phyloP scores from a whole-genome alignment of 2,888 invertebrate species.

The Chironomus riparius region DNA sequence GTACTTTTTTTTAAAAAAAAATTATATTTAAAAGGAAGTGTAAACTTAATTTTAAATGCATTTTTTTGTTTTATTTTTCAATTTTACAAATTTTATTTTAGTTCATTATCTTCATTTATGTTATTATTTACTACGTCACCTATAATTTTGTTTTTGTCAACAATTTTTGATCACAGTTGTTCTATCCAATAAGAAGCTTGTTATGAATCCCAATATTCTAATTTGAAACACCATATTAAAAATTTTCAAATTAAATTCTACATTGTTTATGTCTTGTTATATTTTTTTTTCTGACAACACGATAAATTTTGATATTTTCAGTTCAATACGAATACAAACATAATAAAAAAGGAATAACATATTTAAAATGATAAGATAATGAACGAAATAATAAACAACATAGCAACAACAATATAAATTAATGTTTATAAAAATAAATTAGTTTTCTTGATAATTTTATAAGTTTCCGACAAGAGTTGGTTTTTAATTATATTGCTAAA shows the following conservation, averaged over 20 bases:
- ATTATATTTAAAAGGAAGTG: neutral
- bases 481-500: no score
- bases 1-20: no score
- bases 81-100: neutral
- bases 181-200: neutral
- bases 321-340: neutral
- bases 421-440: no score
- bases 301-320: neutral
- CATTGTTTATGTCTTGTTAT: neutral
- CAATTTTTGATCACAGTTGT: neutral
- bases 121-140: neutral
- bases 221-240: neutral
- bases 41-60: neutral
- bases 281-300: neutral
- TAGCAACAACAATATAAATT: no score
- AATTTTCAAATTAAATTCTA: neutral
- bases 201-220: neutral
- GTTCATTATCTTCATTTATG: neutral
- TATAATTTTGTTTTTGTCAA: neutral
- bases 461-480: no score
- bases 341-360: no score
- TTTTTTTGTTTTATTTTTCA: neutral
- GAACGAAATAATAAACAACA: neutral
- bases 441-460: no score
- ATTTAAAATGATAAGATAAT: neutral